These are phyloP conservation scores for Osmoderma eremita DNA, from an alignment of 2,888 invertebrate genomes.

Conservation along the genomic window DNA sequence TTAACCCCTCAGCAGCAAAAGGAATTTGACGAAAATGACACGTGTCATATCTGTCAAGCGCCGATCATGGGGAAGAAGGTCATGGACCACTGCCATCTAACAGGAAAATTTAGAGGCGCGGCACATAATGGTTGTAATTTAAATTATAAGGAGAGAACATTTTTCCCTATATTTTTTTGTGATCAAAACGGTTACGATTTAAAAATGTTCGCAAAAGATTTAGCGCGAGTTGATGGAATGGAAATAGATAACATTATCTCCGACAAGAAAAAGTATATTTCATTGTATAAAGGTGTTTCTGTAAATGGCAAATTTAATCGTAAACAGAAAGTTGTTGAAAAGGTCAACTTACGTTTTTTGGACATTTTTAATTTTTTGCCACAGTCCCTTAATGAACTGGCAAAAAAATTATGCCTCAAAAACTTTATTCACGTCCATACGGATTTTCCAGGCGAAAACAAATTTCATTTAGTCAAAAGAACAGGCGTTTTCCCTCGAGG, in stretches of 20 bases:
- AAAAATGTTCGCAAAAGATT: slow-evolving; percentile 45
- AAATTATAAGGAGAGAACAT: no score
- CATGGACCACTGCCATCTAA: slow-evolving; percentile 45
- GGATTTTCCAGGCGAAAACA: background rate
- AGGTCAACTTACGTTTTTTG: slow-evolving; percentile 47
- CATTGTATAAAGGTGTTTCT: slow-evolving; percentile 36
- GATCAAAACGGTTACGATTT: slow-evolving; percentile 44
- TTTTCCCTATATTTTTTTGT: slow-evolving; percentile 45
- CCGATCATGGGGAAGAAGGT: slow-evolving; percentile 30
- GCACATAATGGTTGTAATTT: no score
- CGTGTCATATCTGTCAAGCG: slow-evolving; percentile 29
- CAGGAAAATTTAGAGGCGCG: slow-evolving; percentile 21
- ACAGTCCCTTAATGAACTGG: slow-evolving; percentile 48
- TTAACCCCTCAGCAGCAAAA: background rate
- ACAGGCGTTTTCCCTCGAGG: slow-evolving; percentile 51
- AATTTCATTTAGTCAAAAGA: slow-evolving; percentile 26
- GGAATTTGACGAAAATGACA: background rate
- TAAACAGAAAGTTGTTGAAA: slow-evolving; percentile 36
- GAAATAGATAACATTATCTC: slow-evolving; percentile 32
- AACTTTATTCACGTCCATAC: background rate
- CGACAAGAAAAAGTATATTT: slow-evolving; percentile 49
- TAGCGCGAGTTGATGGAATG: slow-evolving; percentile 35
- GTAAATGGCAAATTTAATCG: slow-evolving; percentile 8
- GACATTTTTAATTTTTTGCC: slow-evolving; percentile 50
- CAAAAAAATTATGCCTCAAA: slow-evolving; percentile 19